A percentile compares a stretch with the other conserved stretches of the same genome.
phyloP scores from a whole-genome alignment of 2,888 invertebrate species.

The Nycteola revayana region DNA sequence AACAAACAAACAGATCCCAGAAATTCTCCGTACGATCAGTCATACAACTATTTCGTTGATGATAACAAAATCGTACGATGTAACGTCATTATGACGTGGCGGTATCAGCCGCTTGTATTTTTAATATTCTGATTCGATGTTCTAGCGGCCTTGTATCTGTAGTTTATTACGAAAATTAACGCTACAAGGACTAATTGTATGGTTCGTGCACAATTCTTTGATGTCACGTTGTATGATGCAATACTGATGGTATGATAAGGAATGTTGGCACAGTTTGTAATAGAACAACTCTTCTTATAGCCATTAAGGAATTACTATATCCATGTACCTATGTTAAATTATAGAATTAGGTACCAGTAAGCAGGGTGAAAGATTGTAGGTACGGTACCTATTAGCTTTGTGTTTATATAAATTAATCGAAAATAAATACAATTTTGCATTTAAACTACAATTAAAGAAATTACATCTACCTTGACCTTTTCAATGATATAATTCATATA shows the following conservation, averaged over 20 bases:
- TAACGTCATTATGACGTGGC: conserved; percentile 64
- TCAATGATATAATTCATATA: too few species aligned
- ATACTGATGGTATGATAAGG: conserved; percentile 11
- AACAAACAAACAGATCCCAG: conserved; percentile 26
- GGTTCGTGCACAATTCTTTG: conserved; percentile 7
- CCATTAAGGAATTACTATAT: too few species aligned
- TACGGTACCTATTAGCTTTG: too few species aligned
- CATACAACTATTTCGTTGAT: conserved; percentile 34
- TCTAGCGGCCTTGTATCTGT: conserved; percentile 27
- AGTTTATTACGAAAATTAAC: conserved; percentile 24
- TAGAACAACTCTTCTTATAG: too few species aligned
- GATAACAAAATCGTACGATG: conserved; percentile 63
- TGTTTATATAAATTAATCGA: too few species aligned
- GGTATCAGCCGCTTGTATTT: conserved; percentile 37
- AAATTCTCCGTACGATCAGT: conserved; percentile 35
- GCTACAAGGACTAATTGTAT: conserved; percentile 17
- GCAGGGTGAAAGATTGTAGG: too few species aligned
- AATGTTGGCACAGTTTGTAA: not conserved
- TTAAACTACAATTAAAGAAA: too few species aligned
- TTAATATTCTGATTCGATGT: conserved; percentile 31
- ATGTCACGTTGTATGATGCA: conserved; percentile 20
- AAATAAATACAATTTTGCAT: too few species aligned
- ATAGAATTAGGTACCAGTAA: too few species aligned
- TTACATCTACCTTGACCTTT: too few species aligned
- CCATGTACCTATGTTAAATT: too few species aligned